Base-by-base conservation (phyloP, 2,888 invertebrate genomes). In the Ophion obscuratus region DNA sequence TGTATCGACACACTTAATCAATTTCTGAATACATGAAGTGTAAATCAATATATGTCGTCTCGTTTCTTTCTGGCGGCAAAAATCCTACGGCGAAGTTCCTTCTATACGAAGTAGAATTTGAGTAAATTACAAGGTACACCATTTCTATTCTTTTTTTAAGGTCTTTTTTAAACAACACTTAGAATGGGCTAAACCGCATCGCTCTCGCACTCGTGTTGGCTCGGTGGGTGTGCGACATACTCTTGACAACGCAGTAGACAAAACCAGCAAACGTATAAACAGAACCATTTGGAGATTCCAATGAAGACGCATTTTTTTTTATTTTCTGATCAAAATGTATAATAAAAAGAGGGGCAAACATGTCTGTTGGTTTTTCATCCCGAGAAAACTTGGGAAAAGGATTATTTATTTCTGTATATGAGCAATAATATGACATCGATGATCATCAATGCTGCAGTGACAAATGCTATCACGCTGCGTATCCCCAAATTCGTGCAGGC, bases 391-490 rank as follows among this genome's bases (percentile, higher is more conserved):
- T 59, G 6, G 10, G 2, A n/a, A 27, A 24, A 11, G 14, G n/a
- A 70, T 77, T 59, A 83, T 67, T 76, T 82, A 20, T 53, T 80
- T 17, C 61, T 80, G 7, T 67, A 59, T 14, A 68, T 27, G 53
- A 86, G 61, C 11, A 88, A 77, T 5, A 87, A 62, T 17, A 87
- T 14, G 6, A 86, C n/a, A 71, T 89, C 88, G 71, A 84, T 24
- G 53, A 86, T 76, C 85, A 89, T 82, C 68, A 87, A 59, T 20
- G 77, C 79, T 27, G 84, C 88, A 78, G 85, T 53, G 57, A 87
- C 36, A 36, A 85, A 85, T 20, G 85, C 40, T 64, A 83, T 62
- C 17, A 80, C 70, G 61, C 82, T 82, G n/a, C 64, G 40, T 2
- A 64, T 24, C 27, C 77, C 74, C 40, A 84, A 44, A 57, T 83